Conservation (phyloP, 53 echinoderm and acorn worm species). For the Zoroaster sp. region DNA sequence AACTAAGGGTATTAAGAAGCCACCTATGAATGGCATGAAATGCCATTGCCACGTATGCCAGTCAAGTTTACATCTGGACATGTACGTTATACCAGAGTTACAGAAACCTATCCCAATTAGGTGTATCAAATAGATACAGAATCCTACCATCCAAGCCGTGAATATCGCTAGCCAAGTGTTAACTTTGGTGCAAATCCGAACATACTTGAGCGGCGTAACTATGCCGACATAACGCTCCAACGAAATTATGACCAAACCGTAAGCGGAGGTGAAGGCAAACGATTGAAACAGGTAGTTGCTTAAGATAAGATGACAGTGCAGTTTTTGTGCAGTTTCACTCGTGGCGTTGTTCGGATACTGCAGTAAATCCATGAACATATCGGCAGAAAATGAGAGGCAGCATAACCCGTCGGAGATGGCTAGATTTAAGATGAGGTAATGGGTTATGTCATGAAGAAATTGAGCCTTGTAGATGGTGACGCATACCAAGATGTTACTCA, state of each 20-base stretch:
- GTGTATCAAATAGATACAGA: background rate
- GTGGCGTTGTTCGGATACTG: background rate
- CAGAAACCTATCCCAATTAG: background rate
- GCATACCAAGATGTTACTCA: background rate
- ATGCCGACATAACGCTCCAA: no score
- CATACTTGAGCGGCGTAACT: background rate
- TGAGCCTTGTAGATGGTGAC: background rate
- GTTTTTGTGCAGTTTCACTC: background rate
- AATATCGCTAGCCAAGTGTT: background rate
- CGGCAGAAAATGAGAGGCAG: background rate
- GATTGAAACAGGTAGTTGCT: conserved; percentile 19
- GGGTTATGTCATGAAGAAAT: background rate
- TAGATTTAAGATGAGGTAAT: no score
- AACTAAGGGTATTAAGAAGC: background rate
- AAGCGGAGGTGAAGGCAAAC: conserved; percentile 12
- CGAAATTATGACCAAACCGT: background rate
- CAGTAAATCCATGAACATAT: no score
- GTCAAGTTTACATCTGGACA: background rate
- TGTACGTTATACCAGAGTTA: background rate
- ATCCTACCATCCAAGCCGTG: background rate
- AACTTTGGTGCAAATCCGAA: background rate
- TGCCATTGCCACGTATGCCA: background rate
- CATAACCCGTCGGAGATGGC: background rate
- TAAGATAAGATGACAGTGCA: background rate
- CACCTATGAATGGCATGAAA: background rate